phyloP scores from a whole-genome alignment of 2,113 vertebrate species.

The Pollimyrus isidori region DNA sequence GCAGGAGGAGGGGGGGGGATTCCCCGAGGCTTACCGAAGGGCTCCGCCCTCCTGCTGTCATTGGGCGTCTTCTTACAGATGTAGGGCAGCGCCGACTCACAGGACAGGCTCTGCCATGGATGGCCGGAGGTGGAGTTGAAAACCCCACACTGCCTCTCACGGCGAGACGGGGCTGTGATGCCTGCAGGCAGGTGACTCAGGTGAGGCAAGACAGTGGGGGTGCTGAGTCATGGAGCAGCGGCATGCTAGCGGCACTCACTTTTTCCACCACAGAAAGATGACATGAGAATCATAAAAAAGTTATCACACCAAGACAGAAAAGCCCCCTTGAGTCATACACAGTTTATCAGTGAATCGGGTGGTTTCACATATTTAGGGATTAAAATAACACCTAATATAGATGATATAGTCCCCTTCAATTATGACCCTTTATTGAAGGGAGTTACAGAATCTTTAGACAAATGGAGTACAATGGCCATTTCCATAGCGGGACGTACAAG shows the following conservation, averaged over 20 bases:
- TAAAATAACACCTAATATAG: no score
- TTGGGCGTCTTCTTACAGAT: conserved; percentile 81
- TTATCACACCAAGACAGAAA: not conserved
- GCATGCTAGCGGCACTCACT: not conserved
- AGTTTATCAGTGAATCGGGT: no score
- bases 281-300: not conserved
- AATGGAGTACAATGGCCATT: no score
- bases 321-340: no score
- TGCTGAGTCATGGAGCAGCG: not conserved
- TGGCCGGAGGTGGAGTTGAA: conserved; percentile 56
- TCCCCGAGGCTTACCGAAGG: conserved; percentile 61
- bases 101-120: conserved; percentile 70
- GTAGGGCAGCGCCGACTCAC: conserved; percentile 76
- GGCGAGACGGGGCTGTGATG: conserved; percentile 30
- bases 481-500: no score
- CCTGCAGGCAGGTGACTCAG: conserved; percentile 44
- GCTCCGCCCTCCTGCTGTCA: conserved; percentile 52
- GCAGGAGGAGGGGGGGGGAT: not conserved
- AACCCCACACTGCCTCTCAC: conserved; percentile 67
- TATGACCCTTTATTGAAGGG: no score
- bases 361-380: no score
- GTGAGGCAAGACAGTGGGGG: not conserved
- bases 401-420: no score
- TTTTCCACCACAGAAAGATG: not conserved
- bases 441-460: no score